Percentiles rank a stretch among this genome's conserved stretches.
These are phyloP conservation scores for Halictus quadricinctus DNA, from an alignment of 2,888 invertebrate species.

Conservation along the genomic window DNA sequence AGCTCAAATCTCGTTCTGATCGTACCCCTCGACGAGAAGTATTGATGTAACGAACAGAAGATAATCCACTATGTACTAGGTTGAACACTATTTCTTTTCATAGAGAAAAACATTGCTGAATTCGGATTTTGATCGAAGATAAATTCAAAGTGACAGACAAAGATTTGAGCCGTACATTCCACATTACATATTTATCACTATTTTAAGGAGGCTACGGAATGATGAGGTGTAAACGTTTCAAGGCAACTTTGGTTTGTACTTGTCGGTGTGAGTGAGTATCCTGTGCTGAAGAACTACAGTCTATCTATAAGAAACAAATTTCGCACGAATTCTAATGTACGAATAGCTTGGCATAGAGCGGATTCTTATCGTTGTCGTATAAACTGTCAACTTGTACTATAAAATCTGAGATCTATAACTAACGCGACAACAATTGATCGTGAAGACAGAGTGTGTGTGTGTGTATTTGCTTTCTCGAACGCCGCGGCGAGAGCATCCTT, in stretches of 20 bases:
- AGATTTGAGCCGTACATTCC: not conserved
- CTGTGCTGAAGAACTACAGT: not conserved
- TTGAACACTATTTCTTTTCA: not conserved
- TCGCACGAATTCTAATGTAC: slow-evolving; percentile 5
- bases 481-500: not conserved
- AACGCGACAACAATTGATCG: slow-evolving; percentile 5
- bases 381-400: slow-evolving; percentile 31
- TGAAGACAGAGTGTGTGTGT: not conserved
- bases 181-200: not conserved
- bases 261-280: slow-evolving; percentile 22
- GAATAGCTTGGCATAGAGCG: not conserved
- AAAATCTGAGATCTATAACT: slow-evolving; percentile 28
- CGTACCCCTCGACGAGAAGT: not conserved
- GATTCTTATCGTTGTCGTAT: not conserved
- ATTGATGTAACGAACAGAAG: not conserved
- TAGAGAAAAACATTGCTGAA: not conserved
- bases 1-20: not conserved
- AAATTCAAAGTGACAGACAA: not conserved
- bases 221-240: slow-evolving; percentile 52
- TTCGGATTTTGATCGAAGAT: not conserved
- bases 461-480: not conserved
- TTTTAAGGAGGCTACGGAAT: slow-evolving; percentile 41
- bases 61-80: not conserved
- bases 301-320: not conserved
- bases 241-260: slow-evolving; percentile 65